These are phyloP conservation scores for Lordiphosa stackelbergi DNA, from an alignment of 1,140 invertebrate genomes.

Conservation along the genomic window DNA sequence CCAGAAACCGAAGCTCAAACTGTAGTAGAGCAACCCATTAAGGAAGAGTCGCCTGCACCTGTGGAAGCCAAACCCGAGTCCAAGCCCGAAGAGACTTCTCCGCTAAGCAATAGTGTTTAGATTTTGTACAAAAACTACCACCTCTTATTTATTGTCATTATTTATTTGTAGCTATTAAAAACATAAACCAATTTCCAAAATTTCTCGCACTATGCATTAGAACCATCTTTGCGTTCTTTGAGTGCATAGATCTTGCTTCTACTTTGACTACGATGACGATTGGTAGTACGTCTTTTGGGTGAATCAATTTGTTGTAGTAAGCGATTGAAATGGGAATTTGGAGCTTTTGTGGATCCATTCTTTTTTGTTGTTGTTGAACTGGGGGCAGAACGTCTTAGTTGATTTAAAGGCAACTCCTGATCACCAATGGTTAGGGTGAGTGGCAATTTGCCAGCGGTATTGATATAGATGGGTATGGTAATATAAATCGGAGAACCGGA, in stretches of 20 bases:
- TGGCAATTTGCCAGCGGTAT: slow-evolving; percentile 37
- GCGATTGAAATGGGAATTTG: slow-evolving; percentile 58
- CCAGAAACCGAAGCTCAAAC: not conserved
- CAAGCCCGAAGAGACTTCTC: slow-evolving; percentile 2
- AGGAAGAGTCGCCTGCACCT: slow-evolving; percentile 3
- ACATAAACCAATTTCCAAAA: not conserved
- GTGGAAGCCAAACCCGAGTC: slow-evolving; percentile 1
- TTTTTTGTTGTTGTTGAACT: not conserved
- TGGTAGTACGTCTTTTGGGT: slow-evolving; percentile 38
- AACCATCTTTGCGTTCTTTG: slow-evolving; percentile 22
- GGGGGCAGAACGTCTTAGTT: slow-evolving; percentile 2
- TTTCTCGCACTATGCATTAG: slow-evolving; percentile 1
- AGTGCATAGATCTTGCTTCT: slow-evolving; percentile 43
- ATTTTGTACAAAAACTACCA: slow-evolving; percentile 1
- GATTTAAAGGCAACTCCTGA: slow-evolving; percentile 41
- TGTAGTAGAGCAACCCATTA: not conserved
- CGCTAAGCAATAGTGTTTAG: slow-evolving; percentile 46
- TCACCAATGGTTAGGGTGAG: slow-evolving; percentile 51
- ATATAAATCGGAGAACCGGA: slow-evolving; percentile 51
- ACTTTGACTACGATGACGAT: slow-evolving; percentile 57
- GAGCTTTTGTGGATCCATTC: slow-evolving; percentile 34
- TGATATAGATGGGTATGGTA: slow-evolving; percentile 68
- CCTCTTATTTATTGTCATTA: slow-evolving; percentile 57
- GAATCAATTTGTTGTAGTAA: slow-evolving; percentile 43
- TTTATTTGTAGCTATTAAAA: slow-evolving; percentile 56